Base-by-base conservation (phyloP, 2,113 vertebrate species). In the Mixornis gularis region DNA sequence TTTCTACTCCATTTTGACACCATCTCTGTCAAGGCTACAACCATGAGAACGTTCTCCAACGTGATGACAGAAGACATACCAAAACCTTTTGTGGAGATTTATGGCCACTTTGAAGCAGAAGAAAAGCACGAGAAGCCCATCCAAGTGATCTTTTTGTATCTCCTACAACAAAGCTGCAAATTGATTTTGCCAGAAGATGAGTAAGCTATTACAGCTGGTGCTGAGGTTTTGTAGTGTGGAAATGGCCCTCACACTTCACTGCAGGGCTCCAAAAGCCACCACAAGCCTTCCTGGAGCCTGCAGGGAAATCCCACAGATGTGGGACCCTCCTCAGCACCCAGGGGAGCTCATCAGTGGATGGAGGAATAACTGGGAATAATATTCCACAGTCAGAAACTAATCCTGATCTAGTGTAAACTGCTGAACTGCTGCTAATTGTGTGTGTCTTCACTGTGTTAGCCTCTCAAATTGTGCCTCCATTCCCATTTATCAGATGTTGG, bases 41-140 rank as follows among this genome's bases (percentile, higher is more conserved):
- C 41, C 6, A 17, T 10, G 15, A 3, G 8, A 52, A 24, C 5
- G 3, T 36, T 53, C 79, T 40, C 36, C 30, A 51, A 0, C 2
- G 7, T 29, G 38, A 44, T 3, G 12, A 36, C 4, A 1, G 27
- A 32, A 36, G 12, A 69, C 4, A 15, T 2, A 59, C 1, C 4
- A 17, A 73, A 84, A 68, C 2, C 0, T 9, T 25, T 6, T 29
- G 22, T 29, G 12, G 10, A 83, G n/a, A 70, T 3, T 66, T 13
- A 64, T 21, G 17, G 25, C 13, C 32, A 62, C 68, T 85, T 79
- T 51, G 46, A 91, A 79, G 30, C 29, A 83, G 48, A 34, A 68
- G 17, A 49, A 73, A 52, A 69, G 24, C 49, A 12, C 3, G 15
- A 73, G 41, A 77, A 85, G 3, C n/a, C 46, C 12, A 29, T 62